Base-by-base conservation (phyloP, 2,797 vertebrate species). In the Astyanax mexicanus region DNA sequence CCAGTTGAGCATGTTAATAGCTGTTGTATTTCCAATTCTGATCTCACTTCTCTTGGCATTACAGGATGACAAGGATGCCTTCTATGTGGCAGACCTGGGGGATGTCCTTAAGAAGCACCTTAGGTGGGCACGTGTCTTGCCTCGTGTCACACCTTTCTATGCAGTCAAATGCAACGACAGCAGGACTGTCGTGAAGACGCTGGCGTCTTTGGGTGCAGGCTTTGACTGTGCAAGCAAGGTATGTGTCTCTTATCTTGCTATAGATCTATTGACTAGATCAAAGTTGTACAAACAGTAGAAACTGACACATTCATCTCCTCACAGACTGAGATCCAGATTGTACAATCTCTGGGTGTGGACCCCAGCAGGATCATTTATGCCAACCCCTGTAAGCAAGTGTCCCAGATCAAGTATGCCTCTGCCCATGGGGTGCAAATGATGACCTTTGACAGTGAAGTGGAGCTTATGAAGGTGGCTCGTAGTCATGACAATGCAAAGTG, bases 201-300 rank as follows among this genome's bases (percentile, higher is more conserved):
- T 99, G 1, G 95, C 96, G 3, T 91, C 93, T 37, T 82, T 97
- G 21, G 98, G 98, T 61, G 90, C 96, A 5, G 98, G 98, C 55
- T 99, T 99, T 79, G 98, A 99, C 84, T 99, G 98, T 3, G 98
- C 98, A 25, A 99, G 98, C 92, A 99, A 99, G 95, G 98, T 99
- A 75, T 58, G 89, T 52, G n/a, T 32, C 45, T 6, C n/a, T n/a
- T n/a, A n/a, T n/a, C n/a, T n/a, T n/a, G n/a, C n/a, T n/a, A n/a
- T n/a, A n/a, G n/a, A n/a, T n/a, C n/a, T n/a, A n/a, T n/a, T n/a
- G n/a, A n/a, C n/a, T n/a, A n/a, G n/a, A n/a, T 13, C 17, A 5
- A 17, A 9, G 2, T 17, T 57, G 13, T 37, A n/a, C n/a, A n/a
- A n/a, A n/a, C 13, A 15, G 19, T 49, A 47, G 12, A 40, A 64